Conservation (phyloP, 2,113 vertebrate species). For the Solea solea region DNA sequence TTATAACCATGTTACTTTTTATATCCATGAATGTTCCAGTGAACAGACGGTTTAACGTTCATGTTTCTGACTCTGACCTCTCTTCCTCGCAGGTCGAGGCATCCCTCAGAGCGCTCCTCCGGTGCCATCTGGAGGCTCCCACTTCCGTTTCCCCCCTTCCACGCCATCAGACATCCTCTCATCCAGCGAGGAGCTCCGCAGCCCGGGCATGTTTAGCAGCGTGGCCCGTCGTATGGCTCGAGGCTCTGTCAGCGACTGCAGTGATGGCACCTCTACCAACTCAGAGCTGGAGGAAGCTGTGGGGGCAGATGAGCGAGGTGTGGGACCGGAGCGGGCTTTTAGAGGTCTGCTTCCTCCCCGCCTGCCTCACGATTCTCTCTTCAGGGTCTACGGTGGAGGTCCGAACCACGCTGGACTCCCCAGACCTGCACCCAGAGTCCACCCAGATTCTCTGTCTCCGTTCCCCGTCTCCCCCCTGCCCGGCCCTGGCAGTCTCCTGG, state of each 20-base stretch:
- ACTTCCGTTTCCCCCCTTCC: conserved; percentile 92
- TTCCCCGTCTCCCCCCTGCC: conserved; percentile 90
- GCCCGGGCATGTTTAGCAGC: conserved; percentile 85
- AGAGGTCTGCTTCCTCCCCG: conserved; percentile 85
- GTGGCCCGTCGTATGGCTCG: conserved; percentile 87
- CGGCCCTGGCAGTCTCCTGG: conserved; percentile 82
- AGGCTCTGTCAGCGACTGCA: conserved; percentile 91
- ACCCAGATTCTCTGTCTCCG: conserved; percentile 87
- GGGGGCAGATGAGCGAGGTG: conserved; percentile 75
- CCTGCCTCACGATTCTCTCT: conserved; percentile 85
- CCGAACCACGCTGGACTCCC: conserved; percentile 77
- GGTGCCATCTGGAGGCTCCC: conserved; percentile 84
- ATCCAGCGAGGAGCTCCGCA: conserved; percentile 89
- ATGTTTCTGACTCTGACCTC: background rate
- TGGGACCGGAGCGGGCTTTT: conserved; percentile 77
- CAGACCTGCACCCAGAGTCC: conserved; percentile 81
- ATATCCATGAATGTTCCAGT: too few species aligned
- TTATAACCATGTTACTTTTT: too few species aligned
- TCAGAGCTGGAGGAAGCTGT: conserved; percentile 88
- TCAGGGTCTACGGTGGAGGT: conserved; percentile 84
- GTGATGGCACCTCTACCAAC: conserved; percentile 89
- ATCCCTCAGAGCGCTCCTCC: conserved; percentile 92
- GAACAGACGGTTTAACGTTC: too few species aligned
- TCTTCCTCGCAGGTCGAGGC: conserved; percentile 78
- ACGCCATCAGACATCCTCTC: conserved; percentile 89